Evolutionary conservation across 2,797 vertebrate species (phyloP).

Genomic region (Kryptopterus vitreolus): DNA sequence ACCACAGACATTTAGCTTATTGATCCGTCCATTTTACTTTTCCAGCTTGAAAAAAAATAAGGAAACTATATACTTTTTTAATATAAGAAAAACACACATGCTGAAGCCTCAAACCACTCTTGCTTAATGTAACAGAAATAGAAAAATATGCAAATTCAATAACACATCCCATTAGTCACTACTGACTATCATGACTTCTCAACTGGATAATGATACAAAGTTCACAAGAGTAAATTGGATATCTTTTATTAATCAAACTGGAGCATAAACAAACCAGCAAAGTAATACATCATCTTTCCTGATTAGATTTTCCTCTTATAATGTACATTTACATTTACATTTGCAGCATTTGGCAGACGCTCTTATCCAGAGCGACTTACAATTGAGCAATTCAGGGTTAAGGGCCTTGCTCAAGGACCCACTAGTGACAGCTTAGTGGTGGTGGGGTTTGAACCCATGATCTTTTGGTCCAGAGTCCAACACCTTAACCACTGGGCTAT

Average conservation of each 20-base stretch:
- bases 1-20: too few relatives aligned
- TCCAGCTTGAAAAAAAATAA: not conserved
- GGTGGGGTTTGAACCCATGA: too few relatives aligned
- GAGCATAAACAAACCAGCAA: not conserved
- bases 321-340: too few relatives aligned
- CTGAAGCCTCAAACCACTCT: not conserved
- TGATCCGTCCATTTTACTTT: not conserved
- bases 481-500: too few relatives aligned
- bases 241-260: not conserved
- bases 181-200: not conserved
- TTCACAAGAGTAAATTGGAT: constrained; percentile 1
- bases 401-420: too few relatives aligned
- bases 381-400: too few relatives aligned
- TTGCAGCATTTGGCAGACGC: too few relatives aligned
- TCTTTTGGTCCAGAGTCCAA: too few relatives aligned
- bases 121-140: not conserved
- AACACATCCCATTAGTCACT: constrained; percentile 4
- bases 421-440: too few relatives aligned
- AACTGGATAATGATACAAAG: not conserved
- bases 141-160: constrained; percentile 4
- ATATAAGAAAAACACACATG: not conserved
- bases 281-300: not conserved
- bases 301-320: not conserved
- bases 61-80: too few relatives aligned
- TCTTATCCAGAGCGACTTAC: too few relatives aligned